phyloP scores from a whole-genome alignment of 2,888 invertebrate species.

The Lasioglossum zephyrum region DNA sequence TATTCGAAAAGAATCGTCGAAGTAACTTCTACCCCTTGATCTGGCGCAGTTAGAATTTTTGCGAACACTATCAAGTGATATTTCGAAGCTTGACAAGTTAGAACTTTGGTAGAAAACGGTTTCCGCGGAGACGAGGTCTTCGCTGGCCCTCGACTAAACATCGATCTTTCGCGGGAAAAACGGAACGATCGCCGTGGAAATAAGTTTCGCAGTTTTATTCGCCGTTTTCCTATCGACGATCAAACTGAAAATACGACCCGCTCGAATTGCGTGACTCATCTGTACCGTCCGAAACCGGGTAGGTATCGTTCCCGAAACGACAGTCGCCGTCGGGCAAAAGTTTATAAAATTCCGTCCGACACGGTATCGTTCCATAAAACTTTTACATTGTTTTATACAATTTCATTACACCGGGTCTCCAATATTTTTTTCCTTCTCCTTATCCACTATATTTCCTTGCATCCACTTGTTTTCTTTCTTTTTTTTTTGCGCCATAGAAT shows the following conservation, averaged over 20 bases:
- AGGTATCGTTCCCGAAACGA: constrained; percentile 2
- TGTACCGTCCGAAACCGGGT: background rate
- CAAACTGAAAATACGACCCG: background rate
- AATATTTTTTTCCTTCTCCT: background rate
- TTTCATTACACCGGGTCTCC: constrained; percentile 30
- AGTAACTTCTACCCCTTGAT: too few species aligned
- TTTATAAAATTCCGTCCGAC: constrained; percentile 21
- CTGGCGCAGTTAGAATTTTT: too few species aligned
- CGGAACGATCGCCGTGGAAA: background rate
- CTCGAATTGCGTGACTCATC: constrained; percentile 8
- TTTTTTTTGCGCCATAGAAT: constrained; percentile 1
- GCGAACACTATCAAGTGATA: too few species aligned
- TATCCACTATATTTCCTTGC: background rate
- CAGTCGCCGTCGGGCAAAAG: constrained; percentile 1
- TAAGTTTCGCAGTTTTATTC: background rate
- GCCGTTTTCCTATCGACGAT: background rate
- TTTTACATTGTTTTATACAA: constrained; percentile 20
- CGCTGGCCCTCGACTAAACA: background rate
- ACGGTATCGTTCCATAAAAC: constrained; percentile 1
- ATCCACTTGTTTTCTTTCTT: background rate
- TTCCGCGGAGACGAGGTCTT: background rate
- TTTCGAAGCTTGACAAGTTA: background rate
- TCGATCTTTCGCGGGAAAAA: background rate
- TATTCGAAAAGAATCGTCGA: background rate
- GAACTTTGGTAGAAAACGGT: too few species aligned